These are phyloP conservation scores for Zelostemma sp. DNA, from an alignment of 1,140 invertebrate species.

Conservation along the genomic window DNA sequence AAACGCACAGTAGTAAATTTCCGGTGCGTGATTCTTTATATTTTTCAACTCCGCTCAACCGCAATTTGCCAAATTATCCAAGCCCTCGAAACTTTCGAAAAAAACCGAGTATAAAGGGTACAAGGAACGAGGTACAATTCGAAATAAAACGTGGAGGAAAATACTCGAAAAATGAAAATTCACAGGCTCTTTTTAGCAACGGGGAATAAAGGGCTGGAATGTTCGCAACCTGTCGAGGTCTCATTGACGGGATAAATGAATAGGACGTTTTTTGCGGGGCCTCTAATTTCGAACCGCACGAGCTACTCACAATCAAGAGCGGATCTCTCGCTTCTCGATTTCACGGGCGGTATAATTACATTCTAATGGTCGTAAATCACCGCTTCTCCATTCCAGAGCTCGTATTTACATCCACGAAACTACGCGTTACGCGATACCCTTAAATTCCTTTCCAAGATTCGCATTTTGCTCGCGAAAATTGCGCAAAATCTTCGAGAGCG, in stretches of 20 bases:
- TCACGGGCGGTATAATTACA: slow-evolving; percentile 16
- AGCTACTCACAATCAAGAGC: slow-evolving; percentile 18
- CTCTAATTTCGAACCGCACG: slow-evolving; percentile 26
- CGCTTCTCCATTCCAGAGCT: slow-evolving; percentile 7
- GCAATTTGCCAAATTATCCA: too few relatives aligned
- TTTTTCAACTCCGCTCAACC: slow-evolving; percentile 3
- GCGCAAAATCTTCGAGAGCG: slow-evolving; percentile 9
- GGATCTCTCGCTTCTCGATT: slow-evolving; percentile 8
- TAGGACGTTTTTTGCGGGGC: slow-evolving; percentile 21
- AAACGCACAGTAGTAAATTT: slow-evolving; percentile 84
- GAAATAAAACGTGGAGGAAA: not conserved
- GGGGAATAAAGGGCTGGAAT: too few relatives aligned
- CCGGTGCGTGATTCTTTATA: slow-evolving; percentile 71
- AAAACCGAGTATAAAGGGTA: too few relatives aligned
- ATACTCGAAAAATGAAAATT: not conserved
- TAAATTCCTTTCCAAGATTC: slow-evolving; percentile 1
- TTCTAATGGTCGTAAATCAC: slow-evolving; percentile 18
- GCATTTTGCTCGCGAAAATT: slow-evolving; percentile 11
- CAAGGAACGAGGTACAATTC: too few relatives aligned
- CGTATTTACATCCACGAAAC: slow-evolving; percentile 18
- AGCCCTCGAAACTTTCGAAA: too few relatives aligned
- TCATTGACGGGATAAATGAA: slow-evolving; percentile 15
- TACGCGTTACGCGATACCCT: slow-evolving; percentile 14
- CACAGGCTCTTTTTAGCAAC: too few relatives aligned
- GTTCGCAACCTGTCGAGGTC: not conserved